These are phyloP conservation scores for Micrasema longulum DNA, from an alignment of 1,140 invertebrate genomes.

Conservation along the genomic window DNA sequence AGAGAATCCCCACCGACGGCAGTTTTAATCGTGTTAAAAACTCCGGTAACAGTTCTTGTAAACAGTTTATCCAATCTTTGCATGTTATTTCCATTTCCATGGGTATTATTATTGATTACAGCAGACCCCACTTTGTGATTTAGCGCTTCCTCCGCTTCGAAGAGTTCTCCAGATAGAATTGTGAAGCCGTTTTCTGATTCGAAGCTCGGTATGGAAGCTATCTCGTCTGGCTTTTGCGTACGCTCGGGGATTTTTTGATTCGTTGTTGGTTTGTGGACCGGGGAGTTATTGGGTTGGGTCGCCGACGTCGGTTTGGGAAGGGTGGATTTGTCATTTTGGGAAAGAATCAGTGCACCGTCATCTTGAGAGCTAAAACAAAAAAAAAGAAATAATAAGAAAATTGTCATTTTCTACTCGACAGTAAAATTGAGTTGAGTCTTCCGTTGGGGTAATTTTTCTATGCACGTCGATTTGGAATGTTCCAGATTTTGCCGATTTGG, in stretches of 20 bases:
- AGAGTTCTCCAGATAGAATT: slow-evolving; percentile 44
- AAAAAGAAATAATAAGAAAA: too few relatives aligned
- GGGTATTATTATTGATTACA: background rate
- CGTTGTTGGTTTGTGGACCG: slow-evolving; percentile 24
- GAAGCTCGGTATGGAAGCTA: slow-evolving; percentile 40
- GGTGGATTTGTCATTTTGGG: slow-evolving; percentile 61
- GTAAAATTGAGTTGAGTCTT: too few relatives aligned
- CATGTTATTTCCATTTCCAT: slow-evolving; percentile 62
- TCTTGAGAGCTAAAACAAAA: slow-evolving; percentile 33
- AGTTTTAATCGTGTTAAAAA: slow-evolving; percentile 65
- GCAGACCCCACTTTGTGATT: slow-evolving; percentile 38
- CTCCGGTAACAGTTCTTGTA: slow-evolving; percentile 65
- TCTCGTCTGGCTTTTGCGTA: slow-evolving; percentile 42
- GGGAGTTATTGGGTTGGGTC: slow-evolving; percentile 54
- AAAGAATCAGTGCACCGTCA: slow-evolving; percentile 6
- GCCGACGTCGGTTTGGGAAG: slow-evolving; percentile 56
- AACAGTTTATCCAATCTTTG: slow-evolving; percentile 64
- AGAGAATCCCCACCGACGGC: slow-evolving; percentile 62
- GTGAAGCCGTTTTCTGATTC: slow-evolving; percentile 52
- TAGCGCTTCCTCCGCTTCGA: slow-evolving; percentile 50
- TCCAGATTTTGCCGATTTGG: too few relatives aligned
- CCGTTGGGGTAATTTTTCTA: too few relatives aligned
- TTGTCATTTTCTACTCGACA: too few relatives aligned
- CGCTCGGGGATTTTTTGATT: slow-evolving; percentile 11
- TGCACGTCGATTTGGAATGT: too few relatives aligned